phyloP scores from a whole-genome alignment of 1,140 invertebrate species.

The Lamellibrachia luymesi region DNA sequence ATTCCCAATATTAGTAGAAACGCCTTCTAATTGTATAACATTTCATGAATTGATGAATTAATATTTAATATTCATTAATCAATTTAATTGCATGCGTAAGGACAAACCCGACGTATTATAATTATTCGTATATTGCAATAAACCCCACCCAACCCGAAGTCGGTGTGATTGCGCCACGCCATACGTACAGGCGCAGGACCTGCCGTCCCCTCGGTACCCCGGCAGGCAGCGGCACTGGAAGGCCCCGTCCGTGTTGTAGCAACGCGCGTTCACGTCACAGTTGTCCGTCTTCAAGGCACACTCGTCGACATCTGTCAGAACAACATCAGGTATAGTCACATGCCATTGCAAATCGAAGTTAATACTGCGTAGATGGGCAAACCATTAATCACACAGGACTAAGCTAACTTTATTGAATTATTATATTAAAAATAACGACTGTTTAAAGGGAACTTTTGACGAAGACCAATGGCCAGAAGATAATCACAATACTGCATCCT shows the following conservation, averaged over 20 bases:
- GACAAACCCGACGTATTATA: not conserved
- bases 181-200: slow-evolving; percentile 30
- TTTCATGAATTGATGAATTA: too few relatives aligned
- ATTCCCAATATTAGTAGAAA: too few relatives aligned
- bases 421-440: too few relatives aligned
- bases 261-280: slow-evolving; percentile 26
- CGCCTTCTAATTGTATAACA: too few relatives aligned
- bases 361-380: not conserved
- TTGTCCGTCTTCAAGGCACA: slow-evolving; percentile 21
- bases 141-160: not conserved
- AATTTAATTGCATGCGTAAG: too few relatives aligned
- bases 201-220: slow-evolving; percentile 80
- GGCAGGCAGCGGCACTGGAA: slow-evolving; percentile 71
- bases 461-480: too few relatives aligned
- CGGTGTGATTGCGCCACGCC: not conserved
- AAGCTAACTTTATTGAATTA: too few relatives aligned
- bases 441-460: too few relatives aligned
- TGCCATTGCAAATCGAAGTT: not conserved
- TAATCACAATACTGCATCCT: too few relatives aligned
- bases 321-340: not conserved
- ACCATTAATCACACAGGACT: not conserved
- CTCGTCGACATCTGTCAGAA: slow-evolving; percentile 30
- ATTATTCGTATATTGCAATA: too few relatives aligned
- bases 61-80: too few relatives aligned
- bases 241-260: slow-evolving; percentile 25